phyloP scores from a whole-genome alignment of 2,888 invertebrate genomes.

The Pterostichus niger region DNA sequence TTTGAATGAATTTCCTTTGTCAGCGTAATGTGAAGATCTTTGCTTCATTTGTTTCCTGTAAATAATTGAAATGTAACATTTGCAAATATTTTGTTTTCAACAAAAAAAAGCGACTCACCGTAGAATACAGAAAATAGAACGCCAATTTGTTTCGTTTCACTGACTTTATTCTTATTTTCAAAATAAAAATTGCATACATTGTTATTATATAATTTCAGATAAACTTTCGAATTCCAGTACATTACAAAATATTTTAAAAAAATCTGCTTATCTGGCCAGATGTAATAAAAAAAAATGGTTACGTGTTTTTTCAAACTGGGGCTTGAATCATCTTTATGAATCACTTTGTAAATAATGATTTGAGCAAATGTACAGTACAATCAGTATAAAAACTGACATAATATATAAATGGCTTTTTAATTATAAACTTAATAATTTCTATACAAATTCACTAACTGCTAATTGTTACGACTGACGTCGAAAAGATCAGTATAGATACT shows the following conservation, averaged over 20 bases:
- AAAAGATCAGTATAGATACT: not conserved
- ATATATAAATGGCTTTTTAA: not conserved
- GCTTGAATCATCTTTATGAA: constrained; percentile 16
- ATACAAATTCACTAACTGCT: not conserved
- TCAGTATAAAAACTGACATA: no score
- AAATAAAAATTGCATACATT: constrained; percentile 5
- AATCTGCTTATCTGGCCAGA: constrained; percentile 6
- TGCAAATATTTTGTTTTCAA: constrained; percentile 5
- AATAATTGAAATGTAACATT: constrained; percentile 21
- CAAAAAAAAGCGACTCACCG: not conserved
- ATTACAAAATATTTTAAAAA: constrained; percentile 36
- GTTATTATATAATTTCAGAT: constrained; percentile 2
- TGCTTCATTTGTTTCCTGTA: constrained; percentile 28
- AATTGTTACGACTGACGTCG: not conserved
- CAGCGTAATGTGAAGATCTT: constrained; percentile 23
- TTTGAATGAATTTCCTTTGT: constrained; percentile 45
- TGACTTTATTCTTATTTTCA: constrained; percentile 8
- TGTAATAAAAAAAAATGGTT: constrained; percentile 11
- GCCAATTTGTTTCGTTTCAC: constrained; percentile 31
- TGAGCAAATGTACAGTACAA: not conserved
- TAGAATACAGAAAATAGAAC: constrained; percentile 7
- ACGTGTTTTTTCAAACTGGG: constrained; percentile 10
- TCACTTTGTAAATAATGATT: constrained; percentile 39
- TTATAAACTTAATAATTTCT: not conserved
- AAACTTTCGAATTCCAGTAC: constrained; percentile 9